These are phyloP conservation scores for Stichodactyla helianthus DNA, from an alignment of 64 coral and sea anemone genomes.

Conservation along the genomic window DNA sequence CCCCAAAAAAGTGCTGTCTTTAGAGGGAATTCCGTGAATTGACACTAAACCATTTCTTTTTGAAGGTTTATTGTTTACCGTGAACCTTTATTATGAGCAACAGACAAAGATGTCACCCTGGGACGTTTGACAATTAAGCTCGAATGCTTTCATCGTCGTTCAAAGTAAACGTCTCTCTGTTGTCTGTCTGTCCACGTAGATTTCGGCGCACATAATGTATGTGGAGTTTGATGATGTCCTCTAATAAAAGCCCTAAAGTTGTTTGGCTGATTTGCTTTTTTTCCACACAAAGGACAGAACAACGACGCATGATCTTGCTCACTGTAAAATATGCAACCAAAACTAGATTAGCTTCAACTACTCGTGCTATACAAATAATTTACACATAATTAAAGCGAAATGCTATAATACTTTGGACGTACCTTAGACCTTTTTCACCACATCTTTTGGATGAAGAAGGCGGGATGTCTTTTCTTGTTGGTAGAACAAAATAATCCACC, in stretches of 20 bases:
- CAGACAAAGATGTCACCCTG: too few species aligned
- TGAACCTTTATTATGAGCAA: too few species aligned
- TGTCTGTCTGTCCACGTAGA: constrained; percentile 53
- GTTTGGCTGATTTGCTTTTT: neutral
- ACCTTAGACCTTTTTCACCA: neutral
- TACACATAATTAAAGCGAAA: too few species aligned
- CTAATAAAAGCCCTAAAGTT: neutral
- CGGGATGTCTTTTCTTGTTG: neutral
- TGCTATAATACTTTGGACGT: neutral
- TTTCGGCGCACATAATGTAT: constrained; percentile 11
- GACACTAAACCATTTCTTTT: too few species aligned
- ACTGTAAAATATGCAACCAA: neutral
- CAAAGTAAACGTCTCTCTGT: constrained; percentile 43
- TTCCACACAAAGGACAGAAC: constrained; percentile 28
- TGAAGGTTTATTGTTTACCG: too few species aligned
- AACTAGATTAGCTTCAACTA: too few species aligned
- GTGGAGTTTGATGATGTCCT: neutral
- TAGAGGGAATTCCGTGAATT: too few species aligned
- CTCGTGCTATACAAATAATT: too few species aligned
- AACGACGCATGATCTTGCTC: constrained; percentile 12
- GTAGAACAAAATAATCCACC: constrained; percentile 37
- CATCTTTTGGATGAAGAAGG: neutral
- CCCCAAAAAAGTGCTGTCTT: too few species aligned
- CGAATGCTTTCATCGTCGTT: constrained; percentile 25
- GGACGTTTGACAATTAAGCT: neutral